Evolutionary conservation across 2,888 invertebrate genomes (phyloP).

Genomic region (Blastobasis adustella): DNA sequence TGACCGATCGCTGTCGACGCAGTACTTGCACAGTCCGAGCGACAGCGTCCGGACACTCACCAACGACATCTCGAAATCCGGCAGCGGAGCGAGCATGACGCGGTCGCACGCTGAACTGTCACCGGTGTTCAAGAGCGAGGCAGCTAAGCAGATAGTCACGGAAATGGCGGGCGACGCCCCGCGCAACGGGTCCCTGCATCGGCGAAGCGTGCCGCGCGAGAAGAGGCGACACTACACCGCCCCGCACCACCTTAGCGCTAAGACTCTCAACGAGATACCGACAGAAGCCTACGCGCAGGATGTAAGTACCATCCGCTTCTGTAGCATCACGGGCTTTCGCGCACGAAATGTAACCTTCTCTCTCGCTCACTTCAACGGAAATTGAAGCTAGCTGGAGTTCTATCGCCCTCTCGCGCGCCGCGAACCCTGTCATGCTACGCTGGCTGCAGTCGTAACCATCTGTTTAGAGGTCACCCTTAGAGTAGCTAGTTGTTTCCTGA

Average conservation of each 20-base stretch:
- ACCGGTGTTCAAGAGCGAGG: constrained; percentile 90
- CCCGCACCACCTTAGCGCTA: constrained; percentile 81
- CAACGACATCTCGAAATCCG: constrained; percentile 64
- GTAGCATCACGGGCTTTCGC: too few relatives aligned
- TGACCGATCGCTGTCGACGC: constrained; percentile 57
- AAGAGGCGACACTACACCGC: constrained; percentile 92
- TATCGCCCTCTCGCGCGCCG: too few relatives aligned
- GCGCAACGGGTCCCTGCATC: constrained; percentile 73
- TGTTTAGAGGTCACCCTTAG: too few relatives aligned
- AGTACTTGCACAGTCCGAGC: constrained; percentile 64
- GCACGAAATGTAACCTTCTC: too few relatives aligned
- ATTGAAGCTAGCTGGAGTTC: too few relatives aligned
- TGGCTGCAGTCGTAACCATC: too few relatives aligned
- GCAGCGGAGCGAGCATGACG: constrained; percentile 61
- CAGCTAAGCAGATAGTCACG: constrained; percentile 89
- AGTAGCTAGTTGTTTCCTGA: too few relatives aligned
- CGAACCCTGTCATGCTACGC: too few relatives aligned
- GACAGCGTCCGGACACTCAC: constrained; percentile 62
- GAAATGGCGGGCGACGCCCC: constrained; percentile 80
- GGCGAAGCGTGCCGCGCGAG: constrained; percentile 85
- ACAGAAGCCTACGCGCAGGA: constrained; percentile 59
- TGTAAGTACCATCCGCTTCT: constrained; percentile 37
- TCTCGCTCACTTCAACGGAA: too few relatives aligned
- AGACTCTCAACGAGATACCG: constrained; percentile 75
- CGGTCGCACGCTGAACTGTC: constrained; percentile 77